Evolutionary conservation across 92 coral and sea anemone species (phyloP).

Genomic region (Montipora capitata): DNA sequence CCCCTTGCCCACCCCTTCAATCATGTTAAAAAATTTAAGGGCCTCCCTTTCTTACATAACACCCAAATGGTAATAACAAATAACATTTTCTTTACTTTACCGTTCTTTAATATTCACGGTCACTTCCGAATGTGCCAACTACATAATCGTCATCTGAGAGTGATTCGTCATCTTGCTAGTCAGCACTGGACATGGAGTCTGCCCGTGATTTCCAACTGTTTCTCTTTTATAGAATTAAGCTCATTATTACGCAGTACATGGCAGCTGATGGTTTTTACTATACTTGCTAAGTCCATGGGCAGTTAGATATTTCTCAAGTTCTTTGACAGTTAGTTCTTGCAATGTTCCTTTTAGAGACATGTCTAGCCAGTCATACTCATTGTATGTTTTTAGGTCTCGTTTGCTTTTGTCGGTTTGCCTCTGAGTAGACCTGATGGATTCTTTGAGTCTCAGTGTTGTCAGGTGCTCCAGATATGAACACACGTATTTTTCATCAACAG

Average conservation of each 20-base stretch:
- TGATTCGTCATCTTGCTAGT: too few species aligned
- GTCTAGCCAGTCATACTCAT: constrained; percentile 81
- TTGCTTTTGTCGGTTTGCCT: constrained; percentile 52
- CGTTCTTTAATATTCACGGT: background rate
- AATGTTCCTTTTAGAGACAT: constrained; percentile 70
- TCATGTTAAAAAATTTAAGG: too few species aligned
- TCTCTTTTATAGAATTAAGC: too few species aligned
- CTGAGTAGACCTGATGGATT: background rate
- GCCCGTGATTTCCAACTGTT: too few species aligned
- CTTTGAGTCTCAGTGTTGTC: too few species aligned
- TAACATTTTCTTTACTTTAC: constrained; percentile 9
- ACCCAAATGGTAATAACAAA: constrained; percentile 7
- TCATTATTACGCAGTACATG: too few species aligned
- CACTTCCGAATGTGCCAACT: constrained; percentile 17
- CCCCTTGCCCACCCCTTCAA: too few species aligned
- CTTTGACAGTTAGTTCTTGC: constrained; percentile 51
- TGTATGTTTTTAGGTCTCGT: constrained; percentile 56
- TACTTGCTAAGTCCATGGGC: constrained; percentile 19
- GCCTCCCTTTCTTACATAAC: background rate
- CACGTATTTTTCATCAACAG: too few species aligned
- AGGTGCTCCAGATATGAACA: too few species aligned
- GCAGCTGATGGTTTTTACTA: too few species aligned
- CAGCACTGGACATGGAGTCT: too few species aligned
- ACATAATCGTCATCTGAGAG: too few species aligned
- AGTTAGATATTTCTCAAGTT: constrained; percentile 71